Conservation (phyloP, 2,113 vertebrate genomes). For the Canis aureus region DNA sequence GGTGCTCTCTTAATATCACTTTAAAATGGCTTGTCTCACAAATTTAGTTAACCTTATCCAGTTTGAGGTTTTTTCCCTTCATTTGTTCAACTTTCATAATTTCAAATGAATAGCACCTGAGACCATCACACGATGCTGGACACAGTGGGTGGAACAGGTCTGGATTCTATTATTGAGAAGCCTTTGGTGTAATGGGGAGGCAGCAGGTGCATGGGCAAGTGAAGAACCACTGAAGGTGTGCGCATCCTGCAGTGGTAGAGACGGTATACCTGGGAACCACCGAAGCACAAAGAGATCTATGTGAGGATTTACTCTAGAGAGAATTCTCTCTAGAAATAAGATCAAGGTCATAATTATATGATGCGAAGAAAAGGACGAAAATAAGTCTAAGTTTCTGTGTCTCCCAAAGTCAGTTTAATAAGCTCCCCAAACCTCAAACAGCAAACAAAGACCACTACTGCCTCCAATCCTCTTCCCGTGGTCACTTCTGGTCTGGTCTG, state of each 20-base stretch:
- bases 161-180: not conserved
- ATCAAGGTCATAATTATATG: not conserved
- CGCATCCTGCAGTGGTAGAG: not conserved
- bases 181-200: not conserved
- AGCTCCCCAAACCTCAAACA: not conserved
- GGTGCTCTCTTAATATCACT: not conserved
- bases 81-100: not conserved
- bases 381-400: not conserved
- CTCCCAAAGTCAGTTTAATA: not conserved
- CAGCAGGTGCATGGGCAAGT: rapidly evolving
- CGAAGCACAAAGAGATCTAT: not conserved
- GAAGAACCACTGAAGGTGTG: not conserved
- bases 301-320: not conserved
- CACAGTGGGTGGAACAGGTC: too few relatives aligned
- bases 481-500: not conserved
- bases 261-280: rapidly evolving
- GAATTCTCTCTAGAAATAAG: not conserved
- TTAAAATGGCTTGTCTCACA: not conserved
- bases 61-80: not conserved
- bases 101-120: not conserved
- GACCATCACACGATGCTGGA: not conserved
- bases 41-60: not conserved
- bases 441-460: not conserved
- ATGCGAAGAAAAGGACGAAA: not conserved
- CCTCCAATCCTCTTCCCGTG: rapidly evolving